Evolutionary conservation across 2,888 invertebrate genomes (phyloP).

Genomic region (Neuroscelio doddi): DNA sequence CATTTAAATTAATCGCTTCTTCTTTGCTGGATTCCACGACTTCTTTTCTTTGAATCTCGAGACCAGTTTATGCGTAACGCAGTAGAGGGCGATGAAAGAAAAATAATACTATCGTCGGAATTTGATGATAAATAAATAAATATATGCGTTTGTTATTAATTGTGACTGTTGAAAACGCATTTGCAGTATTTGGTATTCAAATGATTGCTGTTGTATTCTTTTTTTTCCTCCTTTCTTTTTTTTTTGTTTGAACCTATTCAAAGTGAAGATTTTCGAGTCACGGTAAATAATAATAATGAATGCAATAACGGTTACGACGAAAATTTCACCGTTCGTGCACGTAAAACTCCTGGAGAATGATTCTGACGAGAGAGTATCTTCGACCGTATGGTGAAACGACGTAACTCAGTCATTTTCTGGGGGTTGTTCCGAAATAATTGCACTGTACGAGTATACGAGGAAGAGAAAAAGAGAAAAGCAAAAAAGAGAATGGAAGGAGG

Average conservation of each 20-base stretch:
- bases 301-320: constrained; percentile 40
- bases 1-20: constrained; percentile 39
- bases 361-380: constrained; percentile 35
- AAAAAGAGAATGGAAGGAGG: constrained; percentile 42
- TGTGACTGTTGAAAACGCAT: no score
- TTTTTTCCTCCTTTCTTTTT: neutral
- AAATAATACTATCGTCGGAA: no score
- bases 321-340: constrained; percentile 46
- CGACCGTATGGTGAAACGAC: constrained; percentile 34
- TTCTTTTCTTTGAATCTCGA: constrained; percentile 42
- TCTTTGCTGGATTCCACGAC: constrained; percentile 30
- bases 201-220: no score
- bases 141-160: no score
- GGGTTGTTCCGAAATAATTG: constrained; percentile 53
- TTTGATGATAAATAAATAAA: no score
- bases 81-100: constrained; percentile 25
- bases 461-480: constrained; percentile 45
- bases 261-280: constrained; percentile 5
- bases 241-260: neutral
- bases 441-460: constrained; percentile 41
- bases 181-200: no score
- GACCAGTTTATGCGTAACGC: constrained; percentile 39
- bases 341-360: constrained; percentile 29
- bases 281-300: constrained; percentile 34
- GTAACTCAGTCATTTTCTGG: constrained; percentile 50